A percentile compares a stretch with the other conserved stretches of the same genome.
These are phyloP conservation scores for Ostrea edulis DNA, from an alignment of 1,140 invertebrate genomes.

Conservation along the genomic window DNA sequence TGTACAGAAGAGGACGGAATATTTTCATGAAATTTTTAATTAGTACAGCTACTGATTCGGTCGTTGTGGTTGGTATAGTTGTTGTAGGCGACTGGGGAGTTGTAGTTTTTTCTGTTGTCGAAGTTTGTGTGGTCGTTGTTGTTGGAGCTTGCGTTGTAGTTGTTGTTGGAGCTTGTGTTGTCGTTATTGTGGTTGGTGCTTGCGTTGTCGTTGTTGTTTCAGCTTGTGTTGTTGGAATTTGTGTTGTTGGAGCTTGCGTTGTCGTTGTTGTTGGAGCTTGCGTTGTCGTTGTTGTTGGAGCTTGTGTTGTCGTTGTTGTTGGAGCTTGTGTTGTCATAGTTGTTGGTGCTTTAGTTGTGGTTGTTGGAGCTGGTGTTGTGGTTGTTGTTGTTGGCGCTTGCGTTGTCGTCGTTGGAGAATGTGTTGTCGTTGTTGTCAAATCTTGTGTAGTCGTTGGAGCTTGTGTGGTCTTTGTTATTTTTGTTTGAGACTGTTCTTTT, in stretches of 20 bases:
- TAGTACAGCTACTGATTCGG: background rate
- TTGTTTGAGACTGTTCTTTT: background rate
- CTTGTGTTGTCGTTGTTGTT: background rate
- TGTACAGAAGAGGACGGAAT: slow-evolving; percentile 8
- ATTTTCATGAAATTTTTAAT: slow-evolving; percentile 12
- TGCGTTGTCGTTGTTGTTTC: background rate
- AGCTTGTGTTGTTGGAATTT: background rate
- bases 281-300: background rate
- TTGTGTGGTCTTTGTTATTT: background rate
- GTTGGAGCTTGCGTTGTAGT: background rate
- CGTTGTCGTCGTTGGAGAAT: background rate
- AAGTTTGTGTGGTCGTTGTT: background rate
- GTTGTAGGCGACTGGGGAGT: background rate
- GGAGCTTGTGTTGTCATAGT: background rate
- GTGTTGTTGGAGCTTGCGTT: background rate
- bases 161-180: background rate
- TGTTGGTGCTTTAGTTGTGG: background rate
- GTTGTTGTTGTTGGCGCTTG: no score
- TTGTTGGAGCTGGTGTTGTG: background rate
- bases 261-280: background rate
- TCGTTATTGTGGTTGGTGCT: background rate
- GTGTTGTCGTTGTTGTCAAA: background rate
- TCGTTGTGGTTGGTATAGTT: background rate
- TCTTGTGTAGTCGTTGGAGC: background rate
- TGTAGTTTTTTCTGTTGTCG: background rate